Evolutionary conservation across 2,113 vertebrate genomes (phyloP).

Genomic region (Cephalopterus ornatus): DNA sequence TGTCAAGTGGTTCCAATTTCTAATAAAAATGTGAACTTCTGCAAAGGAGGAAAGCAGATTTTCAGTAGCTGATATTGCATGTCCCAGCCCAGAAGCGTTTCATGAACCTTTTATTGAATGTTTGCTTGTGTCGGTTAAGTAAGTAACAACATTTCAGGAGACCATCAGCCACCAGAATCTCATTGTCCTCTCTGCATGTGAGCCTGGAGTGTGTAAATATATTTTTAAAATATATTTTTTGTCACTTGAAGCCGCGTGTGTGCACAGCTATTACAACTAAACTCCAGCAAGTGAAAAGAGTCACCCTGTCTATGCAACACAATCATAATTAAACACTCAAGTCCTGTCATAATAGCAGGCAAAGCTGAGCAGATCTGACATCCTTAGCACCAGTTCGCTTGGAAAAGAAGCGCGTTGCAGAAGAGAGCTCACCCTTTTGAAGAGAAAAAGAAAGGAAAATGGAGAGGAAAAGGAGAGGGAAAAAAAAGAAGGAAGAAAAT

Average conservation of each 20-base stretch:
- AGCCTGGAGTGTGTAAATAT: background rate
- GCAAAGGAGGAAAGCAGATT: background rate
- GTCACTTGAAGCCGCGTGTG: background rate
- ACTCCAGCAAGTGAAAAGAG: background rate
- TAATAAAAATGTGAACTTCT: background rate
- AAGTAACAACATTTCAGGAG: background rate
- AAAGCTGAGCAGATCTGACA: slow-evolving; percentile 16
- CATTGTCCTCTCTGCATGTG: background rate
- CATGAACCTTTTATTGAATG: background rate
- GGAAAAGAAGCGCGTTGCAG: background rate
- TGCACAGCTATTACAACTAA: background rate
- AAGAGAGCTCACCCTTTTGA: background rate
- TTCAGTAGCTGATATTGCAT: fast-evolving
- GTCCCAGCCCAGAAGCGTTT: background rate
- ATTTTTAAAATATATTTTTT: background rate
- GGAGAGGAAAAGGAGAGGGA: background rate
- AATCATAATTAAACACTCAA: slow-evolving; percentile 43
- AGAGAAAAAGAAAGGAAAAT: background rate
- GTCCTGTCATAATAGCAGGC: slow-evolving; percentile 3
- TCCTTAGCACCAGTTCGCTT: background rate
- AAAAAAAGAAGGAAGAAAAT: background rate
- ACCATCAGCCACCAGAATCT: background rate
- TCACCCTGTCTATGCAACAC: background rate
- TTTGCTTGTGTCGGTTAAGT: background rate
- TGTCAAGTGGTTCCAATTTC: background rate